Base-by-base conservation (phyloP, 2,888 invertebrate species). In the Merodon equestris region DNA sequence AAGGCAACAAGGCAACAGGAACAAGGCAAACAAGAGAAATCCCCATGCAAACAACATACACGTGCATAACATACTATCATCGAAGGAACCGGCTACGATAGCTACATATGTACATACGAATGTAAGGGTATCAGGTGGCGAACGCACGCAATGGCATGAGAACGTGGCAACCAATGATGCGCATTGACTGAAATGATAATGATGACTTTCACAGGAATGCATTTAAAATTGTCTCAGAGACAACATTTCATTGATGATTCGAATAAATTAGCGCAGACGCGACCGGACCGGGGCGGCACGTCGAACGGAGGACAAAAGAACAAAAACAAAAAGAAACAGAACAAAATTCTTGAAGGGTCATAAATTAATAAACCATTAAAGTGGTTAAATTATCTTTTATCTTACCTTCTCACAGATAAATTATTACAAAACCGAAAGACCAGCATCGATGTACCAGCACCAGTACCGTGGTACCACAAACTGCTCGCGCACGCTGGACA, bases 331-430 rank as follows among this genome's bases (percentile, higher is more conserved):
- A 66, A 40, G 40, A n/a, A 3, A 76, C 58, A 67, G 58, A 74
- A 66, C 56, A 76, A 68, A 74, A 68, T 63, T 83, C 86, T 86
- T 87, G 87, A 87, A 87, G 87, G 87, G 86, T 86, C 88, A 88
- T 88, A 88, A 88, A 88, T 88, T 88, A 88, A 88, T 88, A 88
- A 88, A 87, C 88, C 88, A 88, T 88, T 88, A 88, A 88, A 88
- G 86, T 87, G 87, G 86, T 87, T 88, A 87, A 87, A 87, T 87
- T 87, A 88, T 88, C 88, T 87, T 87, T 87, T 85, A 86, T 87
- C 86, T 87, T 85, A 85, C 86, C 87, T 86, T 87, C 77, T 79
- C 87, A 88, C 87, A 88, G 88, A 87, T 87, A 87, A 87, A 88
- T 88, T 88, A 87, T 87, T 87, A 88, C 88, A 87, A 87, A 87